Base-by-base conservation (phyloP, 2,113 vertebrate species). In the Tetrax tetrax region DNA sequence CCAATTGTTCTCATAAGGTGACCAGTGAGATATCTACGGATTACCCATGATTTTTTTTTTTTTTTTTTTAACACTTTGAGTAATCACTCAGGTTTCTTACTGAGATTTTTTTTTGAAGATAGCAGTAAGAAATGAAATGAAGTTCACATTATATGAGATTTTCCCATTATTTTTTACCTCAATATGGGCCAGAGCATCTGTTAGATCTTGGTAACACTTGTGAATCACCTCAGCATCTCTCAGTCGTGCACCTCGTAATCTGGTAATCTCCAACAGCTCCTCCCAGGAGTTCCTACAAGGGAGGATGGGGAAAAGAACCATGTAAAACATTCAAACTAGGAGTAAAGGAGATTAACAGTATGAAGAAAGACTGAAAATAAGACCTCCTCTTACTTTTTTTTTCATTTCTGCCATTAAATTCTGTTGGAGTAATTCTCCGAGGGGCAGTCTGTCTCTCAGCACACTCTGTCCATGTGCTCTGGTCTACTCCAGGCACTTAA, bases 261-360 rank as follows among this genome's bases (percentile, higher is more conserved):
- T 97, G 63, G 98, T 98, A 63, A 98, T 87, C 75, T 92, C 93
- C 89, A 98, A 96, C 82, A 99, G 84, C n/a, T 98, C 98, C 14
- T 98, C 97, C 99, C 99, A 99, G 86, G 97, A 97, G 59, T 97
- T 97, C 89, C 99, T 99, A 80, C 8, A 68, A 61, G 25, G 33
- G 2, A 82, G 12, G 3, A 61, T 20, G 14, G 19, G 38, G 29
- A 50, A 75, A 87, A 85, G 16, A 71, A 35, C 12, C 35, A 80
- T 3, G 10, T 27, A 63, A 92, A 86, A 64, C 23, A 71, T 27
- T 50, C 24, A 51, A 28, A 28, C 15, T 37, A 47, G 20, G 27
- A 83, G 28, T 66, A 83, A 92, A 90, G 20, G 23, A 83, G 14
- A 50, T 48, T 21, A 80, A 23, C 19, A 54, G 4, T 23, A n/a